phyloP scores from a whole-genome alignment of 2,888 invertebrate species.

The Odontothrips loti region DNA sequence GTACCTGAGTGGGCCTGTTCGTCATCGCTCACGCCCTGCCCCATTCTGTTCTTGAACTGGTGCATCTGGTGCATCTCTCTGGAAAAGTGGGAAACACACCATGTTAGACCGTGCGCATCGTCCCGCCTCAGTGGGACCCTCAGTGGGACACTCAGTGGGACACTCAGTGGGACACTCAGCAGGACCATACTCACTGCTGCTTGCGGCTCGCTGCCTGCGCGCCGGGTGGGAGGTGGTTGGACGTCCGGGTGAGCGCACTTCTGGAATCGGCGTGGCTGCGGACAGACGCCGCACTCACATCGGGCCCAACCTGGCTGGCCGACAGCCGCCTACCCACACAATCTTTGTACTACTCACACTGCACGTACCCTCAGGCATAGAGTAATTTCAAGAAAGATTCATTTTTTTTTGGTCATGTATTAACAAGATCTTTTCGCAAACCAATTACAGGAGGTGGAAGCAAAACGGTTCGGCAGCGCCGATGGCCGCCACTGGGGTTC shows the following conservation, averaged over 20 bases:
- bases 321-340: constrained; percentile 23
- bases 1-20: constrained; percentile 22
- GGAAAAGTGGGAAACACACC: background rate
- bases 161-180: too few species aligned
- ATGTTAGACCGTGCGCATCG: background rate
- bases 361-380: background rate
- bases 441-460: too few species aligned
- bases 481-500: too few species aligned
- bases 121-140: too few species aligned
- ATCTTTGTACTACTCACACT: constrained; percentile 25
- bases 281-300: constrained; percentile 23
- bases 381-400: background rate
- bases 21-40: background rate
- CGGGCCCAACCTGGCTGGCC: constrained; percentile 1
- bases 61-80: constrained; percentile 38
- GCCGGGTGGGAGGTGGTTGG: constrained; percentile 8
- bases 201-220: constrained; percentile 9
- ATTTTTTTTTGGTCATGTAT: background rate
- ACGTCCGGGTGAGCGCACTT: constrained; percentile 10
- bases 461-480: too few species aligned
- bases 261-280: constrained; percentile 15
- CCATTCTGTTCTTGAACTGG: constrained; percentile 1
- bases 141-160: too few species aligned
- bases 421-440: background rate
- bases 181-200: background rate